A percentile compares a stretch with the other conserved stretches of the same genome.
Evolutionary conservation across 2,888 invertebrate species (phyloP).

Genomic region (Hirtodrosophila duncani): DNA sequence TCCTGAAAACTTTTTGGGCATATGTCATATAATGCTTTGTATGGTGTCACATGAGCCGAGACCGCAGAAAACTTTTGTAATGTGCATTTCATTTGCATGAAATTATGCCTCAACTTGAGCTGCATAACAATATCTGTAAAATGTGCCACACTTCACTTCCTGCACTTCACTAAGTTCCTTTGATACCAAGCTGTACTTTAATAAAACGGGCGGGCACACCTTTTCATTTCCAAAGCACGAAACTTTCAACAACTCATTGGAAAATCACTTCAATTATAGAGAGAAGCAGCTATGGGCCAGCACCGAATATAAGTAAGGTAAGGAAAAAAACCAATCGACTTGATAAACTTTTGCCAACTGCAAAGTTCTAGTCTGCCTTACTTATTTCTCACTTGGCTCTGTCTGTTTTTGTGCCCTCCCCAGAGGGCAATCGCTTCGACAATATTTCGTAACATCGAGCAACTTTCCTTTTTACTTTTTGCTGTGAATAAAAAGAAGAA

Average conservation of each 20-base stretch:
- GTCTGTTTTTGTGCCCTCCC: not conserved
- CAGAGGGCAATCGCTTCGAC: slow-evolving; percentile 35
- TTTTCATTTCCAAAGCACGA: slow-evolving; percentile 3
- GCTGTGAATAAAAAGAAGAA: slow-evolving; percentile 19
- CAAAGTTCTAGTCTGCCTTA: slow-evolving; percentile 33
- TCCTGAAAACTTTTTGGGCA: slow-evolving; percentile 23
- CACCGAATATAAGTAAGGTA: too few species aligned
- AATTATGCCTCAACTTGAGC: slow-evolving; percentile 32
- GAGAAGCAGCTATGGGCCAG: slow-evolving; percentile 21
- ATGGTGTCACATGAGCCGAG: slow-evolving; percentile 11
- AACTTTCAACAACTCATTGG: slow-evolving; percentile 8
- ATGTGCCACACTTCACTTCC: slow-evolving; percentile 14
- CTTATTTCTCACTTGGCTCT: slow-evolving; percentile 2
- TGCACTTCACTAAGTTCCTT: slow-evolving; percentile 14
- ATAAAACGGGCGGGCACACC: too few species aligned
- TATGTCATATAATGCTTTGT: slow-evolving; percentile 3
- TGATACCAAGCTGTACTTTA: not conserved
- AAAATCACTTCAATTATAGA: slow-evolving; percentile 27
- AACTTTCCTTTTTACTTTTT: slow-evolving; percentile 17
- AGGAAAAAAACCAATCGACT: slow-evolving; percentile 36
- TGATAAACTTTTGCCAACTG: slow-evolving; percentile 44
- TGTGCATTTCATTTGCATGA: slow-evolving; percentile 49
- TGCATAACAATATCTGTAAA: slow-evolving; percentile 9
- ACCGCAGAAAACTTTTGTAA: slow-evolving; percentile 32
- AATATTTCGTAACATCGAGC: slow-evolving; percentile 45